These are phyloP conservation scores for Parasteatoda lunata DNA, from an alignment of 2,888 invertebrate genomes.

Conservation along the genomic window DNA sequence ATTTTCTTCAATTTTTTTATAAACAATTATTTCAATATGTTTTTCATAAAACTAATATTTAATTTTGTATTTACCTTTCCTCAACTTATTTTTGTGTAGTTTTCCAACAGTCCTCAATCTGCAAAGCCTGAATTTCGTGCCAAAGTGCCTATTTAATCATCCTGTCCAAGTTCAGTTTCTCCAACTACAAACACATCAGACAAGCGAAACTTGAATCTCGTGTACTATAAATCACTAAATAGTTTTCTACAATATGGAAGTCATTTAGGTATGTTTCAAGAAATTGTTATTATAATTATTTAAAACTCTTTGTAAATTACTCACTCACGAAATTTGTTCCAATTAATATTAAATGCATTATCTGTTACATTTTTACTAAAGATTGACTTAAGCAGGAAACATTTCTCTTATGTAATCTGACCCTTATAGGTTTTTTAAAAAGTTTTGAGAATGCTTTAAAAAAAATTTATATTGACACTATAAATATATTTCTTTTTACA, in stretches of 20 bases:
- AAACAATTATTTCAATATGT: too few relatives aligned
- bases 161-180: neutral
- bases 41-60: too few relatives aligned
- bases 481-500: too few relatives aligned
- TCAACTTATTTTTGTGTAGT: constrained; percentile 13
- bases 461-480: too few relatives aligned
- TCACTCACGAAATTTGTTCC: too few relatives aligned
- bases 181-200: constrained; percentile 74
- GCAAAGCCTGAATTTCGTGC: constrained; percentile 55
- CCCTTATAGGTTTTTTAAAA: neutral
- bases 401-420: neutral
- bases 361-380: too few relatives aligned
- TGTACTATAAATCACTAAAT: constrained; percentile 78
- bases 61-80: too few relatives aligned
- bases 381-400: neutral
- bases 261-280: constrained; percentile 71
- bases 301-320: too few relatives aligned
- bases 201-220: constrained; percentile 77
- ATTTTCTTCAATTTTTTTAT: too few relatives aligned
- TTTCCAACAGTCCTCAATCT: constrained; percentile 38
- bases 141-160: constrained; percentile 1
- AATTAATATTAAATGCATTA: too few relatives aligned
- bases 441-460: too few relatives aligned
- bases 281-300: too few relatives aligned
- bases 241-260: constrained; percentile 80